Base-by-base conservation (phyloP, 2,113 vertebrate genomes). In the Tympanuchus pallidicinctus region DNA sequence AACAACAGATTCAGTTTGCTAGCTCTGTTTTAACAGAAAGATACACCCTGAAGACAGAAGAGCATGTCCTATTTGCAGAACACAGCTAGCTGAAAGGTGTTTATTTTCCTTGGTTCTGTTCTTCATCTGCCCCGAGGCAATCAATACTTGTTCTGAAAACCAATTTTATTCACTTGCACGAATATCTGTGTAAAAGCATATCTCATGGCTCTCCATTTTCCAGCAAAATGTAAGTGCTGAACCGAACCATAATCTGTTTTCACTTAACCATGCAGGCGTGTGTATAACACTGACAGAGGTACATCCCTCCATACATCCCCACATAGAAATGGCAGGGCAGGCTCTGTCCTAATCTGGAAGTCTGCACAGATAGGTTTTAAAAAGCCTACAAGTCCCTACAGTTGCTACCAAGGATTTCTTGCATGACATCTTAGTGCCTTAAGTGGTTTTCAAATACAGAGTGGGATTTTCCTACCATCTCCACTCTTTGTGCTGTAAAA, bases 91-190 rank as follows among this genome's bases (percentile, higher is more conserved):
- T 86, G 66, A 85, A 90, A 88, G 67, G 80, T 75, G 50, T 85
- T 92, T 85, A 38, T 95, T 85, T 92, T 79, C 57, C 36, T 75
- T 32, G n/a, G 32, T 79, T 82, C 28, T 85, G 25, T 66, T 92
- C 83, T 56, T 85, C 50, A 25, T 70, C 56, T 75, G 42, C 42
- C 78, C 85, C 17, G 8, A 86, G 69, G 78, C 69, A 67, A 76
- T 27, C 32, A 43, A 28, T 54, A 27, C 21, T 9, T n/a, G 28
- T 20, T 59, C 59, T 72, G 52, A 80, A 79, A 74, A 80, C 4
- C 19, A 38, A 19, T 80, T 89, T 28, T 45, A 42, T 65, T 82
- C 61, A 11, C 52, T 70, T 73, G 56, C 38, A 64, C 45, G 45
- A 60, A 12, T 18, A 70, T 20, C 38, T 54, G 2, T 43, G 21